These are phyloP conservation scores for Spodoptera litura DNA, from an alignment of 1,140 invertebrate species.

Conservation along the genomic window DNA sequence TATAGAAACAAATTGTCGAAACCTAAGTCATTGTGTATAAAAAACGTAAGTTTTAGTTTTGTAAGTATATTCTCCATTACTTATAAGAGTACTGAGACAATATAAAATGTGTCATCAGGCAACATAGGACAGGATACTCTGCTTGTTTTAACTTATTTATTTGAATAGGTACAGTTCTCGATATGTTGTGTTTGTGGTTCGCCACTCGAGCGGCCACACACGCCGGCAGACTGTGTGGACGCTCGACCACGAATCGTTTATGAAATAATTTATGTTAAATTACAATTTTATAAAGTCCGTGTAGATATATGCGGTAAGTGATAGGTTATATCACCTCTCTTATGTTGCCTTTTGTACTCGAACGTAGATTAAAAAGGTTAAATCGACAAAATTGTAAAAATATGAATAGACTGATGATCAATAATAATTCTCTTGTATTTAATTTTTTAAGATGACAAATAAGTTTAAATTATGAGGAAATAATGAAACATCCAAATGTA, in stretches of 20 bases:
- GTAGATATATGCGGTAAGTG: constrained; percentile 78
- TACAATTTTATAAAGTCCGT: constrained; percentile 68
- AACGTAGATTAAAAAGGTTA: constrained; percentile 79
- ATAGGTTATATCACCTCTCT: constrained; percentile 73
- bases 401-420: constrained; percentile 86
- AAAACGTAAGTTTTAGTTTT: constrained; percentile 81
- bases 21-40: constrained; percentile 86
- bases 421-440: constrained; percentile 86
- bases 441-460: constrained; percentile 86
- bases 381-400: constrained; percentile 85
- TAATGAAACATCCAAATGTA: constrained; percentile 51
- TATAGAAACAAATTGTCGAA: constrained; percentile 86
- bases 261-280: constrained; percentile 77
- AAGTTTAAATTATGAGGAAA: constrained; percentile 84
- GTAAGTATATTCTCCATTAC: constrained; percentile 84
- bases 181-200: constrained; percentile 55
- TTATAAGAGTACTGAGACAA: constrained; percentile 83
- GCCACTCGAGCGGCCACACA: constrained; percentile 52
- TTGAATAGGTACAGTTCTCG: constrained; percentile 66
- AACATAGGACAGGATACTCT: constrained; percentile 76
- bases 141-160: constrained; percentile 84
- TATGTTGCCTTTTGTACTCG: constrained; percentile 81
- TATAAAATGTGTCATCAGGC: constrained; percentile 75
- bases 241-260: constrained; percentile 57
- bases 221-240: constrained; percentile 47